Evolutionary conservation across 2,888 invertebrate genomes (phyloP).

Genomic region (Microctonus brassicae): DNA sequence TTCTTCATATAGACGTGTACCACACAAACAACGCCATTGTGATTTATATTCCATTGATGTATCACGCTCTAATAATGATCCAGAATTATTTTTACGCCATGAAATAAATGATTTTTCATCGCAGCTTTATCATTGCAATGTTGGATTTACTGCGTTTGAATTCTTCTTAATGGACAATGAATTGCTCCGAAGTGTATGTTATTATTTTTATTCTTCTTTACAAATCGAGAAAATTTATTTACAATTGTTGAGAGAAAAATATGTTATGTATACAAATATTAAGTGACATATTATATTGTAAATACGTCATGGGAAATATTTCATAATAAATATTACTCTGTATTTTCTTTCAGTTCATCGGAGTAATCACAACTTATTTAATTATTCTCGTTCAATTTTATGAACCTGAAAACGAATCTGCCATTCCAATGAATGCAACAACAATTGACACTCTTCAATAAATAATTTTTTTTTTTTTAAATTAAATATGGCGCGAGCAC

Average conservation of each 20-base stretch:
- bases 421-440: neutral
- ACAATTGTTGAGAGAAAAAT: slow-evolving; percentile 23
- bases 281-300: neutral
- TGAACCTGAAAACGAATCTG: slow-evolving; percentile 44
- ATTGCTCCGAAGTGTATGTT: slow-evolving; percentile 55
- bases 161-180: slow-evolving; percentile 57
- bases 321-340: slow-evolving; percentile 15
- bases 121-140: slow-evolving; percentile 51
- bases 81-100: slow-evolving; percentile 45
- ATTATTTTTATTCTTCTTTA: slow-evolving; percentile 12
- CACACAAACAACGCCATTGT: slow-evolving; percentile 41
- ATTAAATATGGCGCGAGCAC: neutral
- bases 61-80: slow-evolving; percentile 42
- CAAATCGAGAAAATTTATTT: slow-evolving; percentile 23
- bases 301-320: slow-evolving; percentile 12
- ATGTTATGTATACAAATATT: neutral
- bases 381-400: slow-evolving; percentile 61
- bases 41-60: slow-evolving; percentile 44
- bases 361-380: slow-evolving; percentile 59
- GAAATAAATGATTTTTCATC: slow-evolving; percentile 58
- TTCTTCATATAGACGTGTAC: slow-evolving; percentile 34
- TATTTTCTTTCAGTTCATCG: slow-evolving; percentile 54
- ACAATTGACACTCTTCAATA: slow-evolving; percentile 14
- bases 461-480: neutral
- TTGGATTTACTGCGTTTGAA: slow-evolving; percentile 56